A percentile compares a stretch with the other conserved stretches of the same genome.
phyloP scores from a whole-genome alignment of 2,888 invertebrate genomes.

The Tipula helvola region DNA sequence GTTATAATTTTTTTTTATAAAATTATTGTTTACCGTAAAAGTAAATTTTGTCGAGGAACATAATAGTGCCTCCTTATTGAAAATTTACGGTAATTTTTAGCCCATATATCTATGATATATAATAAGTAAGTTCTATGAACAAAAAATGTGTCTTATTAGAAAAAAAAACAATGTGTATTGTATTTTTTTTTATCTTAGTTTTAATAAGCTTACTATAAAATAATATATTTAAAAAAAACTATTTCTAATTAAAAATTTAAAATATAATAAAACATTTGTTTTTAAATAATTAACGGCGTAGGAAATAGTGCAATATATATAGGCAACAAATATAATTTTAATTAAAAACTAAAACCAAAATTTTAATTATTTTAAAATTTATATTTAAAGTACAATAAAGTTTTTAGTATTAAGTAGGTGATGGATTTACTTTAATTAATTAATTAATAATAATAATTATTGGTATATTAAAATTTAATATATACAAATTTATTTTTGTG shows the following conservation, averaged over 20 bases:
- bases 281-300: conserved; percentile 8
- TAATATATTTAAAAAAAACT: not conserved
- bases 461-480: not conserved
- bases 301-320: conserved; percentile 9
- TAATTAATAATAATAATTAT: not conserved
- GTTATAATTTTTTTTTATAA: not conserved
- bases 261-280: not conserved
- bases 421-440: not conserved
- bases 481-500: not conserved
- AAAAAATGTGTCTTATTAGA: conserved; percentile 19
- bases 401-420: not conserved
- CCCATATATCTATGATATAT: conserved; percentile 99
- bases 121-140: conserved; percentile 94
- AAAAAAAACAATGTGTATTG: not conserved
- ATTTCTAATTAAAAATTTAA: not conserved
- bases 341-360: not conserved
- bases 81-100: conserved; percentile 62
- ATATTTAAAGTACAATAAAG: not conserved
- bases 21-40: conserved; percentile 10
- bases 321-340: not conserved
- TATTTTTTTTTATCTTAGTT: not conserved
- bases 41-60: not conserved
- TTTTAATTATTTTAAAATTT: not conserved
- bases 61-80: conserved; percentile 4
- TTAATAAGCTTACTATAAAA: not conserved